These are phyloP conservation scores for Daktulosphaira vitifoliae DNA, from an alignment of 1,140 invertebrate species.

Conservation along the genomic window DNA sequence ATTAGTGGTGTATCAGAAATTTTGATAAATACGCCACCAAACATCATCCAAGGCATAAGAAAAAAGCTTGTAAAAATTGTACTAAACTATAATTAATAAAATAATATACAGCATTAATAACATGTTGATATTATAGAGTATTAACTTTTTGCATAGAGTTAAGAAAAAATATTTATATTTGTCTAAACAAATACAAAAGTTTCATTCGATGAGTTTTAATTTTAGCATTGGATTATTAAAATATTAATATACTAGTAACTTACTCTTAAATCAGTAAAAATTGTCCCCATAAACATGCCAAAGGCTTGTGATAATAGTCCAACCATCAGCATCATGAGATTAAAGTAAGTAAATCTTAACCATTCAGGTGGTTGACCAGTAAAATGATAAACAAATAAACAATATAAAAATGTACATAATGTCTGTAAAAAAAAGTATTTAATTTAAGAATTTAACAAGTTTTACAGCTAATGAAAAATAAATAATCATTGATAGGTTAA, in stretches of 20 bases:
- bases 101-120: too few relatives aligned
- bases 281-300: slow-evolving; percentile 84
- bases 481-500: too few relatives aligned
- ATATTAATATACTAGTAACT: slow-evolving; percentile 35
- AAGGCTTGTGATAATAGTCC: slow-evolving; percentile 86
- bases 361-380: slow-evolving; percentile 84
- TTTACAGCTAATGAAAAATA: too few relatives aligned
- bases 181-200: neutral
- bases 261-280: slow-evolving; percentile 69
- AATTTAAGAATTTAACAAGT: neutral
- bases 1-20: slow-evolving; percentile 69
- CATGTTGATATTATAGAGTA: neutral
- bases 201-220: neutral
- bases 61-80: slow-evolving; percentile 77
- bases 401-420: slow-evolving; percentile 79
- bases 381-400: slow-evolving; percentile 90
- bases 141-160: neutral
- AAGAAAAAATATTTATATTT: neutral
- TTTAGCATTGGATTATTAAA: too few relatives aligned
- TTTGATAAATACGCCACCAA: slow-evolving; percentile 82
- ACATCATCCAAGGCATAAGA: slow-evolving; percentile 77
- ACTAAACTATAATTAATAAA: slow-evolving; percentile 52
- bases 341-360: slow-evolving; percentile 76
- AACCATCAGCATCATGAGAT: slow-evolving; percentile 76
- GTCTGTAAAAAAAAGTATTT: slow-evolving; percentile 50